Conservation (phyloP, 2,797 vertebrate genomes). For the Falco cherrug region DNA sequence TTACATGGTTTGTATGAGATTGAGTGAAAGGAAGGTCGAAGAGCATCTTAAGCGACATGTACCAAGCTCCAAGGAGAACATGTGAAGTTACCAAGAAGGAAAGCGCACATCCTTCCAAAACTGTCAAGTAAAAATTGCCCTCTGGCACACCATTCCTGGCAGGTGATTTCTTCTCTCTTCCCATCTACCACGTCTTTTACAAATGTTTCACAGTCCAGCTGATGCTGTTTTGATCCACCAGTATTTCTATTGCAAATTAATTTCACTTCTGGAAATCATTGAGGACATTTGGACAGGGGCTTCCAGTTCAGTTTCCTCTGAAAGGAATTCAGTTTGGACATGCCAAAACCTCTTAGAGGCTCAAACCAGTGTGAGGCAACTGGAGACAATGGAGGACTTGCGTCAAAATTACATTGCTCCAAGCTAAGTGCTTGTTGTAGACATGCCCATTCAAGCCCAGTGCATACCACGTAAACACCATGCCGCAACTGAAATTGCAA, state of each 20-base stretch:
- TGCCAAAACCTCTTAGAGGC: neutral
- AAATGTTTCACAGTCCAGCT: neutral
- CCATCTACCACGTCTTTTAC: neutral
- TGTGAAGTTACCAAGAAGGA: neutral
- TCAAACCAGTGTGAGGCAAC: neutral
- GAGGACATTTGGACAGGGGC: neutral
- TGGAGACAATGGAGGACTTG: neutral
- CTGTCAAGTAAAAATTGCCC: neutral
- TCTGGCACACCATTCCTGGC: neutral
- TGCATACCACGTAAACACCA: neutral
- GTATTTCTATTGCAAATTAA: neutral
- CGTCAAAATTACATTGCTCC: neutral
- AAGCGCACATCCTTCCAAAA: neutral
- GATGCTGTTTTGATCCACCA: neutral
- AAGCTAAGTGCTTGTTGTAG: neutral
- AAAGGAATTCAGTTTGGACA: neutral
- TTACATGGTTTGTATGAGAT: neutral
- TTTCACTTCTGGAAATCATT: neutral
- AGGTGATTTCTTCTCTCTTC: neutral
- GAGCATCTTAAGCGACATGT: neutral
- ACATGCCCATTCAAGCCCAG: neutral
- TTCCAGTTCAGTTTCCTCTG: neutral
- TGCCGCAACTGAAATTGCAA: neutral
- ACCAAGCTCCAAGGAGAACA: neutral
- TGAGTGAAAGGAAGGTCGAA: neutral